These are phyloP conservation scores for Acronicta psi DNA, from an alignment of 2,888 invertebrate species.

Conservation along the genomic window DNA sequence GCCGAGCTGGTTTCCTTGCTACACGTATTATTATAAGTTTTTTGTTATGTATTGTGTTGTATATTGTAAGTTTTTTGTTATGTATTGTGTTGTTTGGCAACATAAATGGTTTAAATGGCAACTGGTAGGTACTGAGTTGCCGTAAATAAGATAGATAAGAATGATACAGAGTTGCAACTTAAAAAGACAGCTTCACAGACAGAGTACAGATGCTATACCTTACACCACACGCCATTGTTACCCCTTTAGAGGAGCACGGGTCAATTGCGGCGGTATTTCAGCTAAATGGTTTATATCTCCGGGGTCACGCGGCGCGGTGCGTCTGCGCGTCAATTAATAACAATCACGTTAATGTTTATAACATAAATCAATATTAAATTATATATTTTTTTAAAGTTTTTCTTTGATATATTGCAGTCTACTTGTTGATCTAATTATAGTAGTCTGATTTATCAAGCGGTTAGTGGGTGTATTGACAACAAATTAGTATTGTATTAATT, in stretches of 20 bases:
- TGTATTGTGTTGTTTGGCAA: too few species aligned
- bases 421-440: background rate
- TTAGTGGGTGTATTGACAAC: background rate
- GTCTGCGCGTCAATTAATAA: conserved; percentile 77
- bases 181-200: too few species aligned
- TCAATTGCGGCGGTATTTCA: conserved; percentile 61
- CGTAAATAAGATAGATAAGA: too few species aligned
- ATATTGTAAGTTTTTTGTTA: too few species aligned
- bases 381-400: conserved; percentile 51
- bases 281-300: conserved; percentile 58
- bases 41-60: too few species aligned
- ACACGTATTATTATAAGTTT: too few species aligned
- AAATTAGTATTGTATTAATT: too few species aligned
- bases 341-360: conserved; percentile 73
- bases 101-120: too few species aligned
- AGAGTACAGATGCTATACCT: conserved; percentile 16
- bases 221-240: conserved; percentile 52
- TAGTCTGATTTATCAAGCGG: background rate
- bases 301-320: conserved; percentile 37
- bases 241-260: conserved; percentile 61
- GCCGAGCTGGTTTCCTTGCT: too few species aligned
- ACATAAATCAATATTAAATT: conserved; percentile 76
- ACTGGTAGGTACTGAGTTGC: too few species aligned
- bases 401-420: conserved; percentile 11
- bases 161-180: too few species aligned